Conservation (phyloP, 1,140 invertebrate species). For the Rhyacophila brunnea region DNA sequence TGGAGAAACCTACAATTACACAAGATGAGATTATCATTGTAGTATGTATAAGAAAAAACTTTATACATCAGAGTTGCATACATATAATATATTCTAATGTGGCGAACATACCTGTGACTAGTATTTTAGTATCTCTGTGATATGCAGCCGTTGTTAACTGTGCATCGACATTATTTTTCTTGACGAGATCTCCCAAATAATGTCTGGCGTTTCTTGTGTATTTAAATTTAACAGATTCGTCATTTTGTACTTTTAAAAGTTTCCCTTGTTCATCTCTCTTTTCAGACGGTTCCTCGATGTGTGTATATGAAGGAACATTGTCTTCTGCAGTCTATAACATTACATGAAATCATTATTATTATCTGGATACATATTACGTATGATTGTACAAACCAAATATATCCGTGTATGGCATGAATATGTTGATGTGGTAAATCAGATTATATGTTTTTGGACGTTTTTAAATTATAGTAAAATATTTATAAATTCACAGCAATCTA, state of each 20-base stretch:
- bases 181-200: slow-evolving; percentile 69
- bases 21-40: no score
- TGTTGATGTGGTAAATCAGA: no score
- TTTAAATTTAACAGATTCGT: slow-evolving; percentile 55
- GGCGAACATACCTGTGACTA: slow-evolving; percentile 65
- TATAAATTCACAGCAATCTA: no score
- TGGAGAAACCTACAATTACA: slow-evolving; percentile 34
- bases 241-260: slow-evolving; percentile 31
- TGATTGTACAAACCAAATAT: no score
- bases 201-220: slow-evolving; percentile 70
- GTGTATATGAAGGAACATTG: slow-evolving; percentile 31
- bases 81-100: no score
- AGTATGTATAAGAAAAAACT: no score
- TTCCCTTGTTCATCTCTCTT: slow-evolving; percentile 33
- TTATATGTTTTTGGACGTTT: no score
- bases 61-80: no score
- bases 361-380: background rate
- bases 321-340: slow-evolving; percentile 34
- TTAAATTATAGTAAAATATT: no score
- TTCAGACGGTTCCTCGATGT: slow-evolving; percentile 23
- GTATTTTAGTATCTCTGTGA: slow-evolving; percentile 72
- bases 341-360: background rate
- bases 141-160: slow-evolving; percentile 76
- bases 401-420: no score
- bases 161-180: slow-evolving; percentile 60